Evolutionary conservation across 1,140 invertebrate genomes (phyloP), one percentile per base, ranked within the genome.

Genomic region (Megalopta genalis): DNA sequence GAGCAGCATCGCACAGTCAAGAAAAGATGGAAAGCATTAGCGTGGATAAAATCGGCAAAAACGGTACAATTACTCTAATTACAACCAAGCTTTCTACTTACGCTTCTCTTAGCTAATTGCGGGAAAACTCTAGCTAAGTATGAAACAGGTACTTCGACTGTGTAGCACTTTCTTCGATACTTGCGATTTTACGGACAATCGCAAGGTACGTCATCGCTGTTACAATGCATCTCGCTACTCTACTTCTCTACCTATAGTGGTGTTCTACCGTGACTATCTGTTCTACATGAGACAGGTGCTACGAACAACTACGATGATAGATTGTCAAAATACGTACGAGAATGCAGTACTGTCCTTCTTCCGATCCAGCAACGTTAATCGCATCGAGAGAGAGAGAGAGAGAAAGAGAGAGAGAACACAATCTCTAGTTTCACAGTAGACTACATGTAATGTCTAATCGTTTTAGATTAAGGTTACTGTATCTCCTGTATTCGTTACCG

Each of bases 101-200:
- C 76, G 76, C 32, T 77, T 71, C 32, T 64, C 69, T 78, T 78
- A 78, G 76, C 69, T 78, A 78, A 68, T 1, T 46, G 76, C 72
- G 54, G 60, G 32, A 78, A 78, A 65, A 64, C 25, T 72, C 69
- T 78, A 77, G 75, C 54, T 77, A 78, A 65, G 69, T 72, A 72
- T 57, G 68, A 68, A 64, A 65, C 66, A 18, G 76, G 27, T 60
- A 70, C 75, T 70, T 78, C 27, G 74, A 79, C 25, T 49, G 62
- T 73, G 62, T 73, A 73, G 60, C 77, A 59, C 65, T 25, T 65
- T 66, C 77, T 66, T 74, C 52, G 66, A 74, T 42, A 52, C 52
- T 49, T 74, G 59, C 27, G 42, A 49, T 60, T 25, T 79, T 79
- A 49, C 25, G 37, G 27, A 39, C 21, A 46, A 60, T 54, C 52